These are phyloP conservation scores for Leptinotarsa defecta DNA, from an alignment of 1,140 invertebrate genomes.

Conservation along the genomic window DNA sequence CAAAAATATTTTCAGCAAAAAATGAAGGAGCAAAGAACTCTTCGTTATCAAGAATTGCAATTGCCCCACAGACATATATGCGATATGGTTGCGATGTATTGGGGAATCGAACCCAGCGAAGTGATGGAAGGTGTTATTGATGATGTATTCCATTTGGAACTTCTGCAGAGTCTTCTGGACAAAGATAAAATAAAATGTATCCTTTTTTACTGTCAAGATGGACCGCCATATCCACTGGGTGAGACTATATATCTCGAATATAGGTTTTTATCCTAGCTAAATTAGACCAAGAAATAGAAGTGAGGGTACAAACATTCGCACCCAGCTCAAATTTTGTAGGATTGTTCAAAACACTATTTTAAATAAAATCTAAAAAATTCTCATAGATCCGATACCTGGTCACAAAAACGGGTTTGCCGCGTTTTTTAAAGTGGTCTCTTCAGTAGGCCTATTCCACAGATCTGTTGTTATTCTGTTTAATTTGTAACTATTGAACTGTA, in stretches of 20 bases:
- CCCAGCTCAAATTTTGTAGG: too few relatives aligned
- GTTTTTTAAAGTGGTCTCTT: too few relatives aligned
- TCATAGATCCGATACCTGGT: too few relatives aligned
- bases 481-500: too few relatives aligned
- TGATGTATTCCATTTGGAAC: constrained; percentile 63
- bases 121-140: constrained; percentile 70
- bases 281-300: too few relatives aligned
- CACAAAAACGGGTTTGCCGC: too few relatives aligned
- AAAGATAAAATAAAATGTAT: constrained; percentile 58
- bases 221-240: constrained; percentile 58
- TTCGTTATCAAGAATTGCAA: constrained; percentile 59
- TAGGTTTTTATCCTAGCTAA: constrained; percentile 14
- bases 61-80: constrained; percentile 66
- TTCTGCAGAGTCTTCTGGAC: constrained; percentile 61
- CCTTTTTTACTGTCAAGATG: constrained; percentile 61
- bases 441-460: too few relatives aligned
- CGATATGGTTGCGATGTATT: constrained; percentile 65
- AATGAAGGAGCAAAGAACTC: constrained; percentile 46
- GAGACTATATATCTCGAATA: constrained; percentile 29
- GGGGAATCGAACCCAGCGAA: constrained; percentile 61
- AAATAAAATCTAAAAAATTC: too few relatives aligned
- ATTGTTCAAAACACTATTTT: too few relatives aligned
- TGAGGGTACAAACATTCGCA: too few relatives aligned
- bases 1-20: constrained; percentile 37
- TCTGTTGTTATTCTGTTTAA: too few relatives aligned